phyloP scores from a whole-genome alignment of 2,113 vertebrate species.

The Pogona vitticeps region DNA sequence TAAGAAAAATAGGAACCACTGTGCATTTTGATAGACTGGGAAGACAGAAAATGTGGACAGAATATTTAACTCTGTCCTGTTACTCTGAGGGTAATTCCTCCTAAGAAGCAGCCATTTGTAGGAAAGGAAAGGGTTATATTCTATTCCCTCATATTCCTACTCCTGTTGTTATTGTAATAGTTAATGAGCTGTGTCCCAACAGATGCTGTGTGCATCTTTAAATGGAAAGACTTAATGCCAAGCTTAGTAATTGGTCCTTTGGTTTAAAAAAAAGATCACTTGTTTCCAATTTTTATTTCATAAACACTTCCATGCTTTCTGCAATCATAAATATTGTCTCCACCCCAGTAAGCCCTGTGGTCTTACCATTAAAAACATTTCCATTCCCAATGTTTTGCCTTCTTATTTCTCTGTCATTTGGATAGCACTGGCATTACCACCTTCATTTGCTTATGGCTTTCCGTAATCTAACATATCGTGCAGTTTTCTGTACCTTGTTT shows the following conservation, averaged over 20 bases:
- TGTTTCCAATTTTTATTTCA: not conserved
- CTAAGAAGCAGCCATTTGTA: not conserved
- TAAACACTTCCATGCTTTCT: not conserved
- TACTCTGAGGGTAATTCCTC: not conserved
- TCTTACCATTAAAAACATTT: not conserved
- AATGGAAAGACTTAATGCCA: not conserved
- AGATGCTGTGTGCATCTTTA: not conserved
- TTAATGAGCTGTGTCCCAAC: no score
- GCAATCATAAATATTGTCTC: fast-evolving
- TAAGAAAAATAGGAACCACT: not conserved
- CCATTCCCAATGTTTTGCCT: not conserved
- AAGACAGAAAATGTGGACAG: not conserved
- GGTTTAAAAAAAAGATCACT: not conserved
- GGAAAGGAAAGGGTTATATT: not conserved
- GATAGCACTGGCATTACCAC: not conserved
- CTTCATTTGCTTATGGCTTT: not conserved
- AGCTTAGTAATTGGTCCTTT: not conserved
- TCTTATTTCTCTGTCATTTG: not conserved
- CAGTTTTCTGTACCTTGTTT: not conserved
- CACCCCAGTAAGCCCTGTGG: not conserved
- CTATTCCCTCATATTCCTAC: no score
- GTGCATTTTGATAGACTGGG: not conserved
- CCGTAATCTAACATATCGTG: not conserved
- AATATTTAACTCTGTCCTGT: not conserved
- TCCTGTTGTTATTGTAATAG: no score